Evolutionary conservation across 2,113 vertebrate genomes (phyloP).

Genomic region (Cryptotis parvus): DNA sequence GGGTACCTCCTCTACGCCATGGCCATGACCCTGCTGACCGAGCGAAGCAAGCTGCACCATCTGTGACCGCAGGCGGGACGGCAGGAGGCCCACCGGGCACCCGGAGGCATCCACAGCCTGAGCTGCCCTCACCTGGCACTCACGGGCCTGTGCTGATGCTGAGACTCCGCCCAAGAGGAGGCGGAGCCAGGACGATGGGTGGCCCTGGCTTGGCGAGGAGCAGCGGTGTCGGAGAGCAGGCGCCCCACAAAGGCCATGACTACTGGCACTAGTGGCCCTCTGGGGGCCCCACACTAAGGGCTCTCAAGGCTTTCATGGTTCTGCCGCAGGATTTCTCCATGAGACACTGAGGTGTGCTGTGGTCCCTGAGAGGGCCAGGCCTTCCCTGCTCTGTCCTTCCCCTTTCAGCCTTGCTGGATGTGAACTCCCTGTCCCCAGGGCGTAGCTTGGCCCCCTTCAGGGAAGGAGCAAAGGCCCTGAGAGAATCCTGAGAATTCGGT

Average conservation of each 20-base stretch:
- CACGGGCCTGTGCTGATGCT: not conserved
- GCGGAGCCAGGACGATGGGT: not conserved
- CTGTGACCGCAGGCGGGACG: constrained; percentile 32
- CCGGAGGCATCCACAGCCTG: not conserved
- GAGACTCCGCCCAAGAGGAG: not conserved
- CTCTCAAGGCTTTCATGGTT: not conserved
- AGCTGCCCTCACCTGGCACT: not conserved
- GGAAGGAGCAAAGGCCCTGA: not conserved
- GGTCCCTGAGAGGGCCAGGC: no score
- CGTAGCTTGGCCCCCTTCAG: not conserved
- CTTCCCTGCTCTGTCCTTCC: not conserved
- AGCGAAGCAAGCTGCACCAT: constrained; percentile 90
- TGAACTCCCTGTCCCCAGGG: rapidly evolving
- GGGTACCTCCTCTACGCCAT: constrained; percentile 89
- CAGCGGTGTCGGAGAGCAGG: not conserved
- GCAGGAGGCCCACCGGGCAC: not conserved
- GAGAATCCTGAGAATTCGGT: not conserved
- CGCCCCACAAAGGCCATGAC: not conserved
- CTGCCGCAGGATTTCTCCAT: not conserved
- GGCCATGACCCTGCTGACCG: constrained; percentile 86
- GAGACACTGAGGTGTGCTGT: not conserved
- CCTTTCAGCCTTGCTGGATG: not conserved
- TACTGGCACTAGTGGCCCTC: no score
- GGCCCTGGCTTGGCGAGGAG: not conserved
- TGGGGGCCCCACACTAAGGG: not conserved